A percentile compares a stretch with the other conserved stretches of the same genome.
Conservation (phyloP, 2,113 vertebrate genomes). For the Alligator mississippiensis region DNA sequence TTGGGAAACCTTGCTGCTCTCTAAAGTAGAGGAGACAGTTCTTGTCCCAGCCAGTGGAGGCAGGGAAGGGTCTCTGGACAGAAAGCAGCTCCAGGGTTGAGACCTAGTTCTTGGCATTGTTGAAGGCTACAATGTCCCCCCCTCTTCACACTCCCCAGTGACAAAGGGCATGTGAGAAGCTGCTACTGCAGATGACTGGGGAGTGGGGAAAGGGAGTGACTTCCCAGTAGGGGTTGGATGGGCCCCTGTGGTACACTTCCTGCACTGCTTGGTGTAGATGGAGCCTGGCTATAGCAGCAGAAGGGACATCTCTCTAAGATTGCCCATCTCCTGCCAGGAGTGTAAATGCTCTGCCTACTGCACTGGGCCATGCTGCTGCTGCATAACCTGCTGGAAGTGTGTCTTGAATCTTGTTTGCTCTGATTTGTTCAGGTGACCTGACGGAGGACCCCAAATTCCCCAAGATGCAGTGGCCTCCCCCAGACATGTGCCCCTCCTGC, state of each 20-base stretch:
- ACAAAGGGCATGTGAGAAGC: not conserved
- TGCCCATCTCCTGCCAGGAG: fast-evolving
- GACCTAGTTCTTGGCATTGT: not conserved
- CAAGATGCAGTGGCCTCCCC: slow-evolving; percentile 93
- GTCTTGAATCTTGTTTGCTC: not conserved
- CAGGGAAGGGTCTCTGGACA: not conserved
- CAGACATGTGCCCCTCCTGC: slow-evolving; percentile 84
- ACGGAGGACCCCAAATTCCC: slow-evolving; percentile 93
- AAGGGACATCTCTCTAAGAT: not conserved
- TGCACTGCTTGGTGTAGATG: not conserved
- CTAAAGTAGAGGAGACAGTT: not conserved
- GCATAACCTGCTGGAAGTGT: not conserved
- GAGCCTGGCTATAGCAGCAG: not conserved
- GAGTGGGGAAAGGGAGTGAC: not conserved
- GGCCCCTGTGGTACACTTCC: not conserved
- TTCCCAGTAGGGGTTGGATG: not conserved
- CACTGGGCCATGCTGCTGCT: fast-evolving
- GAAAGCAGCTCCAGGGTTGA: not conserved
- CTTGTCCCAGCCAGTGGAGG: not conserved
- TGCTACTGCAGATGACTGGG: not conserved
- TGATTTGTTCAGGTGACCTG: slow-evolving; percentile 74
- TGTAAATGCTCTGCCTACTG: fast-evolving
- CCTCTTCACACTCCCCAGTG: not conserved
- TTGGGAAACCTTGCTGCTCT: not conserved
- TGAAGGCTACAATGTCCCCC: not conserved